These are phyloP conservation scores for Neosilurus hyrtlii DNA, from an alignment of 2,797 vertebrate species.

Conservation along the genomic window DNA sequence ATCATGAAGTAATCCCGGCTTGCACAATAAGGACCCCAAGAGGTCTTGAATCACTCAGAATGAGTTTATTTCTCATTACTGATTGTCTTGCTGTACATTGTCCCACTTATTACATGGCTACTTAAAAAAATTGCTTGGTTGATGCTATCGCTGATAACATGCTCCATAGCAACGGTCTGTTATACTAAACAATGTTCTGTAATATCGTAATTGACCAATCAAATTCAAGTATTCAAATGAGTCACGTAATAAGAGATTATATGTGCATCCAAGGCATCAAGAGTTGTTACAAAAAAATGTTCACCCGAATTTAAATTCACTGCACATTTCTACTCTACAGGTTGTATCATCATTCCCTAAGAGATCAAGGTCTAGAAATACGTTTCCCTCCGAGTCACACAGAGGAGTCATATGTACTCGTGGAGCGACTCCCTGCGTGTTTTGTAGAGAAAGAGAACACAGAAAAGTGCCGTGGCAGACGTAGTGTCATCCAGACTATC, in stretches of 20 bases:
- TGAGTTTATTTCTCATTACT: too few species aligned
- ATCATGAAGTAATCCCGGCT: too few species aligned
- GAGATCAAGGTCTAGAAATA: slow-evolving; percentile 83
- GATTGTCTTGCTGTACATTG: too few species aligned
- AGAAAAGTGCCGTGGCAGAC: slow-evolving; percentile 83
- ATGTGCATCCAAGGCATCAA: background rate
- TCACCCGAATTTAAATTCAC: background rate
- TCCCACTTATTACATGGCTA: too few species aligned
- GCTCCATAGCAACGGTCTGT: too few species aligned
- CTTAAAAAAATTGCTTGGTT: too few species aligned
- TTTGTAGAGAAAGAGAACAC: slow-evolving; percentile 91
- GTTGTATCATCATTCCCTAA: slow-evolving; percentile 78
- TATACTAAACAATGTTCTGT: too few species aligned
- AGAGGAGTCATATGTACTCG: slow-evolving; percentile 70
- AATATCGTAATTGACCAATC: too few species aligned
- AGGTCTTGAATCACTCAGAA: too few species aligned
- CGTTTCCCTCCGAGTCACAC: slow-evolving; percentile 70
- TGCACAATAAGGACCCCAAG: too few species aligned
- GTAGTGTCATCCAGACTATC: slow-evolving; percentile 79
- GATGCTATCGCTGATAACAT: too few species aligned
- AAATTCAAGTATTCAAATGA: too few species aligned
- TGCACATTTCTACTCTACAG: slow-evolving; percentile 64
- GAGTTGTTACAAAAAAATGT: background rate
- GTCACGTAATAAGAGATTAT: background rate
- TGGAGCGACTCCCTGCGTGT: slow-evolving; percentile 86